Base-by-base conservation (phyloP, 53 echinoderm and acorn worm species). In the Echinometra lucunter region DNA sequence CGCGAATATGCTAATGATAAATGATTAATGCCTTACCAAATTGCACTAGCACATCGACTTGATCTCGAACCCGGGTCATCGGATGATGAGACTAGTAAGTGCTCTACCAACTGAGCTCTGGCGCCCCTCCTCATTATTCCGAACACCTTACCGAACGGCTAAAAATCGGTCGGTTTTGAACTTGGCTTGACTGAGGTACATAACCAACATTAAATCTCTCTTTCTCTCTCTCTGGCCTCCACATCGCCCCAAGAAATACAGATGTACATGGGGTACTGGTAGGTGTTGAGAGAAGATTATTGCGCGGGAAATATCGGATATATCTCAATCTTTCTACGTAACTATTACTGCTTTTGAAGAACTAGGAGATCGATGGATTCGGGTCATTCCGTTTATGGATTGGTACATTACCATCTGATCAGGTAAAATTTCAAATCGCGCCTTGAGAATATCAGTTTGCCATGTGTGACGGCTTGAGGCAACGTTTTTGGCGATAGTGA, bases 311-410 rank as follows among this genome's bases (percentile, higher is more conserved):
- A 49, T 49, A 12, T 85, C 49, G 45, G 49, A 85, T 85, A 85
- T 47, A 47, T 85, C 85, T 85, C n/a, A 85, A 85, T 28, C 53
- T n/a, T 85, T 47, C 85, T 85, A 28, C 28, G 85, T 49, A 85
- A 47, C 85, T 21, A 8, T n/a, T 30, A 49, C 44, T 30, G 85
- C 15, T 85, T 53, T 11, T 11, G 47, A 47, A 10, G 85, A 49
- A 85, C 27, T 2, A 11, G n/a, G 10, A n/a, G 49, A 53, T 85
- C 85, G 30, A 85, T 85, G 9, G 85, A 12, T 85, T 49, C n/a
- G 4, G 85, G 85, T 85, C 85, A 49, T 85, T 85, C 30, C 85
- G 49, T 49, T 85, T 85, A 85, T 85, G 28, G 85, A 85, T 85
- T 28, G 30, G 85, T 13, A 49, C 49, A 49, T 47, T 19, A 30